Evolutionary conservation across 2,888 invertebrate species (phyloP).

Genomic region (Cheilosia vernalis): DNA sequence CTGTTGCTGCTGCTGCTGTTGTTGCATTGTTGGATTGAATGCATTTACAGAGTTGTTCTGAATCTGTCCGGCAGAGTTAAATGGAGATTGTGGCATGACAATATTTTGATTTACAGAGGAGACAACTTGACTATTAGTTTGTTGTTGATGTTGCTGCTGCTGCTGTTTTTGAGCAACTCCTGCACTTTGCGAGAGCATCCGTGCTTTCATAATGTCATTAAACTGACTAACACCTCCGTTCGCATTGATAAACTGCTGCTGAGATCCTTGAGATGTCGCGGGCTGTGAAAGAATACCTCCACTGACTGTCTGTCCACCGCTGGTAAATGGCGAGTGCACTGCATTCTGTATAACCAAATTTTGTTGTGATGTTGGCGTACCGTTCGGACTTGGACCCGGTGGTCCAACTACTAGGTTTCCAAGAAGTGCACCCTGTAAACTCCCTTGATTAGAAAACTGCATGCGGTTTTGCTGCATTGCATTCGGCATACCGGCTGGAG

Average conservation of each 20-base stretch:
- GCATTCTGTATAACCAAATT: slow-evolving; percentile 86
- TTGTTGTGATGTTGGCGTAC: slow-evolving; percentile 85
- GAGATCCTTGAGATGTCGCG: slow-evolving; percentile 78
- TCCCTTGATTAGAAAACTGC: slow-evolving; percentile 83
- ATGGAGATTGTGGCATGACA: slow-evolving; percentile 80
- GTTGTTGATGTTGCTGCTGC: slow-evolving; percentile 77
- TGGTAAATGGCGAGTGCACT: slow-evolving; percentile 89
- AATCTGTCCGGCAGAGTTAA: slow-evolving; percentile 77
- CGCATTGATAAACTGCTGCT: slow-evolving; percentile 83
- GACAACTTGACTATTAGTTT: slow-evolving; percentile 76
- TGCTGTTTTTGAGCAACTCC: slow-evolving; percentile 76
- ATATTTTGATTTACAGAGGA: slow-evolving; percentile 76
- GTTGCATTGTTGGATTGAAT: slow-evolving; percentile 77
- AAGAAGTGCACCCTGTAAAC: slow-evolving; percentile 50
- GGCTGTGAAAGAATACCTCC: slow-evolving; percentile 80
- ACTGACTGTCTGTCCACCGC: slow-evolving; percentile 75
- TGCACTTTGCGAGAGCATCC: slow-evolving; percentile 82
- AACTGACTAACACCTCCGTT: slow-evolving; percentile 86
- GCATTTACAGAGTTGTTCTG: slow-evolving; percentile 76
- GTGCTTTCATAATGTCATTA: slow-evolving; percentile 86
- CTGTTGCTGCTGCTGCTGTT: slow-evolving; percentile 75
- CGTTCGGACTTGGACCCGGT: slow-evolving; percentile 91
- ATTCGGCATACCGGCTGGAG: slow-evolving; percentile 85
- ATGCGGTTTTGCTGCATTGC: slow-evolving; percentile 84
- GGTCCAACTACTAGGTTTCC: slow-evolving; percentile 86